These are phyloP conservation scores for Cataglyphis albicans DNA, from an alignment of 2,888 invertebrate species.

Conservation along the genomic window DNA sequence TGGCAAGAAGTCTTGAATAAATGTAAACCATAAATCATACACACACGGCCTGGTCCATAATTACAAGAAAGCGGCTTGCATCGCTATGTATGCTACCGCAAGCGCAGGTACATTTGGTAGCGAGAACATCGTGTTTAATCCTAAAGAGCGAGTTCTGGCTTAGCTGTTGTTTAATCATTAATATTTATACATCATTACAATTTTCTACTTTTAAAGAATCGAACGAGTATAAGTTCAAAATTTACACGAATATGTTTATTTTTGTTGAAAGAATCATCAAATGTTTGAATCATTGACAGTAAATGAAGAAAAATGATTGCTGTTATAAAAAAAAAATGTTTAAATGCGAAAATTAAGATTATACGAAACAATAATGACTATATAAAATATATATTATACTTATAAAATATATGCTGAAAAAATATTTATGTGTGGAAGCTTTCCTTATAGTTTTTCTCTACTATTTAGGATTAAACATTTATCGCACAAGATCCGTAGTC, in stretches of 20 bases:
- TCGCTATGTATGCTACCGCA: constrained; percentile 44
- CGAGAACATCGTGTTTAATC: constrained; percentile 54
- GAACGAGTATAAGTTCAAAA: neutral
- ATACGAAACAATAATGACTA: neutral
- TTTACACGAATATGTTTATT: neutral
- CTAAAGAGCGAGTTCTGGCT: constrained; percentile 35
- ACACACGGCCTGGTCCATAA: constrained; percentile 62
- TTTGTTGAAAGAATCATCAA: neutral
- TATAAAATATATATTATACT: neutral
- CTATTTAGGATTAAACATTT: constrained; percentile 49
- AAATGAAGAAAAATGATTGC: neutral
- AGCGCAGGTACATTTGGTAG: constrained; percentile 75
- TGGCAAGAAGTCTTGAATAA: constrained; percentile 19
- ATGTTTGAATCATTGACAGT: neutral
- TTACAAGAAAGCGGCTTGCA: constrained; percentile 50
- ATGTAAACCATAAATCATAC: constrained; percentile 75
- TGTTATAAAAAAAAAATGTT: neutral
- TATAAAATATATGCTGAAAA: constrained; percentile 4
- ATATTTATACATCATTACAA: neutral
- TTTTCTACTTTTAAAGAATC: neutral
- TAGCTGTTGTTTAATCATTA: neutral
- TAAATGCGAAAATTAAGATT: neutral
- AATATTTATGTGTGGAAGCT: neutral
- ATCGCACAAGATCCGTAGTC: constrained; percentile 49
- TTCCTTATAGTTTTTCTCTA: constrained; percentile 16